Base-by-base conservation (phyloP, 2,113 vertebrate genomes). In the Bettongia penicillata region DNA sequence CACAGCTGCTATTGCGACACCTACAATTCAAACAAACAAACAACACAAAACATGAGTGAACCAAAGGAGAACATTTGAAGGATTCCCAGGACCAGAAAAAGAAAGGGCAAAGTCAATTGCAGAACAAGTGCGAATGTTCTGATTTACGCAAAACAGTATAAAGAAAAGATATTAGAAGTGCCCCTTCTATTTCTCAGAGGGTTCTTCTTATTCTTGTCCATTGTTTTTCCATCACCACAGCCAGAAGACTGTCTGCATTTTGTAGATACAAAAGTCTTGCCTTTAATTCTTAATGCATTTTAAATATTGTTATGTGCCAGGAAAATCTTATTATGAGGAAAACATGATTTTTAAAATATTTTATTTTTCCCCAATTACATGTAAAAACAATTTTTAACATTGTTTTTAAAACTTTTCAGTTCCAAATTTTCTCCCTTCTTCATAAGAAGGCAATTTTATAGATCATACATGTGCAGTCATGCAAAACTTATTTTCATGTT, bases 1-100 rank as follows among this genome's bases (percentile, higher is more conserved):
- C 53, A 97, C 98, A 25, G 98, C 96, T 51, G 98, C 98, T 95
- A 98, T 89, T 9, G 98, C 97, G 96, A 98, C 91, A 97, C 99
- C 99, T 99, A 96, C 89, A 98, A 97, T 91, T 25, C 68, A 97
- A 94, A 94, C 91, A 90, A 50, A 84, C 16, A 95, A 93, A 49
- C 96, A 98, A n/a, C 48, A 48, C 92, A 98, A 93, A 97, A 97
- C 84, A 97, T 96, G 16, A 90, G 91, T 97, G 96, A 98, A 93
- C 31, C 90, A 91, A 96, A 91, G 31, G 52, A 47, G 37, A 96
- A 52, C 94, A 51, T 26, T 4, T 91, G 49, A 50, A 0, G 77
- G 61, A 53, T 57, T 89, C 89, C 7, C 90, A 94, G 51, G 61
- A 55, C 26, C 26, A 26, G 48, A 49, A 25, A 31, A 90, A 49